Base-by-base conservation (phyloP, 2,113 vertebrate species). In the Malurus elegans region DNA sequence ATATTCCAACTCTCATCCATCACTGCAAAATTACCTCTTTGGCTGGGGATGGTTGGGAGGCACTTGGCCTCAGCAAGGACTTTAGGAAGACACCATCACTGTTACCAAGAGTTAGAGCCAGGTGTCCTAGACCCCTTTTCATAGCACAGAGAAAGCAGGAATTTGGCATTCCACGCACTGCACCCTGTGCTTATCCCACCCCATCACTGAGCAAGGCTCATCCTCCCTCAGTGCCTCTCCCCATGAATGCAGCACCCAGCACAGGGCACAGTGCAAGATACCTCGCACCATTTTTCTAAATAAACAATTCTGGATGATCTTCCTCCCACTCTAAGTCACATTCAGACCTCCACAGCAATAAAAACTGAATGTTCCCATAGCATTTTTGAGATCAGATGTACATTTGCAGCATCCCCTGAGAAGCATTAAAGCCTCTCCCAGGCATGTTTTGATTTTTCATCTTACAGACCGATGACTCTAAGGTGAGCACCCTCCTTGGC, bases 181-280 rank as follows among this genome's bases (percentile, higher is more conserved):
- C 36, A 57, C 40, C 31, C 74, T 32, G 2, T 1, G 20, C 42
- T 2, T 58, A 18, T 64, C 36, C 57, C 61, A 50, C 23, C 15
- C 31, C 32, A 28, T 6, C 0, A 2, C 40, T 12, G 9, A 75
- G n/a, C 56, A 53, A 58, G 4, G 15, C 34, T 45, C 40, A 47
- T 8, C 12, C 34, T 79, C 61, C 38, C 38, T 62, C 0, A 0
- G 24, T 14, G 21, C 31, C 75, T 42, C 53, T 67, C 42, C 16
- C 23, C 7, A 16, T 1, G 13, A 24, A 32, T 3, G 0, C 21
- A 70, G 58, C 26, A 48, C 8, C 25, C 62, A 29, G n/a, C 4
- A 2, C 12, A 54, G 1, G 5, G 32, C 1, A 4, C 38, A n/a
- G 44, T 1, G 6, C 53, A 53, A 45, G 64, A 16, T 0, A 78